Evolutionary conservation across 1,140 invertebrate species (phyloP), one percentile per base, ranked within the genome.

Genomic region (Bombus haemorrhoidalis): DNA sequence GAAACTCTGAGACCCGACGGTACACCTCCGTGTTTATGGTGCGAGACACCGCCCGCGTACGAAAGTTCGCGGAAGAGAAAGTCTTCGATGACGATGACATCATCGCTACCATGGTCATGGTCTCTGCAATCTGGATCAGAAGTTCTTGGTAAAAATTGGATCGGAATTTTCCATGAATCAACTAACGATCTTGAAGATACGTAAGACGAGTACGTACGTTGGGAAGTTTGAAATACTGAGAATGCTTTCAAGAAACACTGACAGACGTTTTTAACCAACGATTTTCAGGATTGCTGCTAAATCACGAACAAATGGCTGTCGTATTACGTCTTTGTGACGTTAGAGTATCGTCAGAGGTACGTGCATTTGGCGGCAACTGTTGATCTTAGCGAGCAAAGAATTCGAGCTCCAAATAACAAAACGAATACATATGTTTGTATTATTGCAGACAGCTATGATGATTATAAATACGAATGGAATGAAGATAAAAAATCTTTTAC

Each of bases 21-120:
- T 37, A 34, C 68, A 88, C 78, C 87, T 89, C 75, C 75, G 57
- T 41, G 72, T 18, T 62, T n/a, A 47, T 34, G 66, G 64, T 32
- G 78, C 72, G 87, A 82, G 64, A 85, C 76, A 76, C 80, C 85
- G 87, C 83, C 86, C 90, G 90, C 86, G 88, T 90, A 86, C 77
- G 47, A 89, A 91, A 90, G 86, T 87, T 91, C 87, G 81, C 91
- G 91, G 91, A 92, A 92, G 91, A 90, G 91, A 92, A 92, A 92
- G 91, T 92, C 82, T 73, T 53, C 86, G 80, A 91, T 87, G 73
- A 81, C 76, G 87, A 86, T 92, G 91, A 92, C 89, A 89, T 91
- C 90, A 92, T 82, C 81, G 72, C 81, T 73, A 87, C 86, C 91
- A 92, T 89, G 91, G 91, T 91, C 91, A 92, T 89, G 91, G 91